Evolutionary conservation across 2,113 vertebrate species (phyloP).

Genomic region (Chiloscyllium plagiosum): DNA sequence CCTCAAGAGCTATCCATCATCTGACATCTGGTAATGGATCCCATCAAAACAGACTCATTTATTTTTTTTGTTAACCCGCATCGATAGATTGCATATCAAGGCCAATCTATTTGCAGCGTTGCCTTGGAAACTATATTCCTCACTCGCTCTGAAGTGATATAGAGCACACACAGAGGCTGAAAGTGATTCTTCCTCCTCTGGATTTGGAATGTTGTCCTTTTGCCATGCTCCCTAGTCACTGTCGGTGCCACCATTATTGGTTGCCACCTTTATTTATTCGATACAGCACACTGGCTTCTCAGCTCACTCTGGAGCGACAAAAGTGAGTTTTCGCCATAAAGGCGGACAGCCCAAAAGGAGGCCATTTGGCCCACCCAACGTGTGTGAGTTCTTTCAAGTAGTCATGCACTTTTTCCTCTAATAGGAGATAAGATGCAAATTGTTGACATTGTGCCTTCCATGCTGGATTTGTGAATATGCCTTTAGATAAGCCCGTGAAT

Average conservation of each 20-base stretch:
- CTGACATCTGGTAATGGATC: not conserved
- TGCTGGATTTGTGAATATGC: not conserved
- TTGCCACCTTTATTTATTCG: no score
- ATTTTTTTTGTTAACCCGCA: not conserved
- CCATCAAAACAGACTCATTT: constrained; percentile 29
- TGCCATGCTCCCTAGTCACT: not conserved
- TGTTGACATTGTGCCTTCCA: not conserved
- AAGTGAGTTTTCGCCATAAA: not conserved
- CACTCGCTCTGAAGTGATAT: no score
- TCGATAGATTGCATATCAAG: constrained; percentile 6
- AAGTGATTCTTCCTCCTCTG: not conserved
- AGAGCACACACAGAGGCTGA: not conserved
- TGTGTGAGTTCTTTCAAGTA: not conserved
- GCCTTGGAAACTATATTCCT: not conserved
- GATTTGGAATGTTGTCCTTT: not conserved
- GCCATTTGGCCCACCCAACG: not conserved
- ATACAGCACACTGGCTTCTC: not conserved
- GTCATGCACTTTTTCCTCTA: not conserved
- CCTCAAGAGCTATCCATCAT: constrained; percentile 21
- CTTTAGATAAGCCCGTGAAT: no score
- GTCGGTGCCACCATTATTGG: not conserved
- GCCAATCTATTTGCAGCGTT: not conserved
- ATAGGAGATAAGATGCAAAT: not conserved
- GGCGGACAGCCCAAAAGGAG: not conserved
- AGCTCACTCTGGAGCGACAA: not conserved